Conservation (phyloP, 2,113 vertebrate genomes). For the Ptilorrhoa leucosticta region DNA sequence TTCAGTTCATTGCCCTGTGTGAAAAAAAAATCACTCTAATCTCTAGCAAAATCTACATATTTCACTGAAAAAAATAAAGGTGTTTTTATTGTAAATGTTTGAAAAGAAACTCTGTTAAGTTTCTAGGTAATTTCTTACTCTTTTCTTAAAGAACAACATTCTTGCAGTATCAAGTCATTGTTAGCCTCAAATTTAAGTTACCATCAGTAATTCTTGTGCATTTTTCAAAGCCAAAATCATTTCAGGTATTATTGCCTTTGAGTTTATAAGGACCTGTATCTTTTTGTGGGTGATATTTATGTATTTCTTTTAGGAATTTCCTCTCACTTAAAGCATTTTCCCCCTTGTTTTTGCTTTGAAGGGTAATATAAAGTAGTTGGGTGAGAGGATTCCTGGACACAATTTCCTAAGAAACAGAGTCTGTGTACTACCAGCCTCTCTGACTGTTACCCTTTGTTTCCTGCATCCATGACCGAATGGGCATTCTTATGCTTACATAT, state of each 20-base stretch:
- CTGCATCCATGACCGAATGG: not conserved
- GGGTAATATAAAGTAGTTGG: not conserved
- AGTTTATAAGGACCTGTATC: slow-evolving; percentile 50
- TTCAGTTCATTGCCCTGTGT: not conserved
- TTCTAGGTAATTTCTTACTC: not conserved
- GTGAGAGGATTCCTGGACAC: not conserved
- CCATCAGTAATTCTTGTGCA: not conserved
- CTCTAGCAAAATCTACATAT: not conserved
- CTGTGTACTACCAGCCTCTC: not conserved
- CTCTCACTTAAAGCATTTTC: not conserved
- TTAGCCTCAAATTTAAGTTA: slow-evolving; percentile 42
- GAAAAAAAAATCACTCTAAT: not conserved
- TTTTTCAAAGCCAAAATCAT: slow-evolving; percentile 4
- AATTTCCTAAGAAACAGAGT: not conserved
- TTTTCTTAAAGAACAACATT: not conserved
- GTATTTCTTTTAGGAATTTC: slow-evolving; percentile 21
- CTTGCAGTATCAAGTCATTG: not conserved
- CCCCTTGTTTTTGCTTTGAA: not conserved
- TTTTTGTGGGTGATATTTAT: slow-evolving; percentile 43
- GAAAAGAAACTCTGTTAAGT: not conserved
- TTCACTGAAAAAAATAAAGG: not conserved
- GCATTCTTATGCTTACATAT: rapidly evolving
- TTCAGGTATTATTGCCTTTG: slow-evolving; percentile 28
- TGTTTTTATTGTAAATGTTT: not conserved
- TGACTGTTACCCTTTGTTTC: not conserved